Percentiles rank a stretch among this genome's conserved stretches.
Evolutionary conservation across 2,113 vertebrate species (phyloP).

Genomic region (Gavialis gangeticus): DNA sequence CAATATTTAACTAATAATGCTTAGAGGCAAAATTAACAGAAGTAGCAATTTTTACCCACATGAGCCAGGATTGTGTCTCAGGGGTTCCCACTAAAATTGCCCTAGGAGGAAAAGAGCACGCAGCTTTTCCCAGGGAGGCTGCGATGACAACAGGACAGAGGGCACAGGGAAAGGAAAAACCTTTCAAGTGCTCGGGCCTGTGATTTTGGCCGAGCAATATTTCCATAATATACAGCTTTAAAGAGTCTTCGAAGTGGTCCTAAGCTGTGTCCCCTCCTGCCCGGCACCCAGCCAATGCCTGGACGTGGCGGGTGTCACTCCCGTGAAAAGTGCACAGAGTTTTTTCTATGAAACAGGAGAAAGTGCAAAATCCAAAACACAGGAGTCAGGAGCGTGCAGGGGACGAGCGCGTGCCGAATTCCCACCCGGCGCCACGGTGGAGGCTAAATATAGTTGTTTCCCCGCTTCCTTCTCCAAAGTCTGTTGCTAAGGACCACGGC

Average conservation of each 20-base stretch:
- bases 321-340: too few species aligned
- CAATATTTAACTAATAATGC: constrained; percentile 79
- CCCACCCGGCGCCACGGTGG: rapidly evolving
- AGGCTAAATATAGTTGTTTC: rapidly evolving
- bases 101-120: not conserved
- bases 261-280: not conserved
- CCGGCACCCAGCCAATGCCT: too few species aligned
- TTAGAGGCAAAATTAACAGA: constrained; percentile 56
- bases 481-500: not conserved
- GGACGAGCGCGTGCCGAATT: not conserved
- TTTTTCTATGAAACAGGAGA: not conserved
- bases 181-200: not conserved
- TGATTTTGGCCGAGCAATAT: not conserved
- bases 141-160: not conserved
- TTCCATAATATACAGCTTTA: rapidly evolving
- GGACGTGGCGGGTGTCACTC: too few species aligned
- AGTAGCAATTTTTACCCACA: constrained; percentile 13
- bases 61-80: not conserved
- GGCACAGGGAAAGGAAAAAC: rapidly evolving
- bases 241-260: rapidly evolving
- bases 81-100: not conserved
- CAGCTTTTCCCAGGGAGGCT: not conserved
- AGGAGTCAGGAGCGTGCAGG: not conserved
- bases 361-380: not conserved
- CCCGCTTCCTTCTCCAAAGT: not conserved